Base-by-base conservation (phyloP, 2,113 vertebrate species). In the Tauraco erythrolophus region DNA sequence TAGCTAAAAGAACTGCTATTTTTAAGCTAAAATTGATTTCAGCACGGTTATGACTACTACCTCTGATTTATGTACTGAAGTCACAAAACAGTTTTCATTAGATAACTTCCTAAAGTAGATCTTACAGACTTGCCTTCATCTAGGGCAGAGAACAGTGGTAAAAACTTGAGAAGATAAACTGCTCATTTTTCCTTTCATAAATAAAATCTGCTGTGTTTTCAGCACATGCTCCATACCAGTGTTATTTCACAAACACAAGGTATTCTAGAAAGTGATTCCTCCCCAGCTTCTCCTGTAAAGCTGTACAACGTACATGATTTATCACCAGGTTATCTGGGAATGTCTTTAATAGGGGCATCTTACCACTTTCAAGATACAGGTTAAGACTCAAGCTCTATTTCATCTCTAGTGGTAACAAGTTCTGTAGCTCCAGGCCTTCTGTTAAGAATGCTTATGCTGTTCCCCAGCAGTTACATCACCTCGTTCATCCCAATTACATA, bases 401-500 rank as follows among this genome's bases (percentile, higher is more conserved):
- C 66, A 72, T 88, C 94, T 91, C 96, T 46, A 79, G 94, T 91
- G 89, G 86, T 89, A 97, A 94, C 92, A 96, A 94, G 96, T 92
- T 92, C 91, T 91, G 66, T 82, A 95, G 92, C 96, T 92, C 80
- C 84, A 94, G 95, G 89, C 89, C 81, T 89, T 77, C 81, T 87
- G 74, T 75, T 89, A 95, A 96, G 95, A 97, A 95, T 95, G 80
- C 69, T 41, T 25, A 58, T 72, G 94, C 89, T 97, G 86, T 95
- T 97, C 91, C 74, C 77, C 77, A 70, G 53, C 53, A 61, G 84
- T 95, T 97, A 97, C 93, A 89, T 96, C 97, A 97, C 72, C 45
- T 54, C 3, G 54, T 96, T 95, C 95, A 94, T 97, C 97, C 95
- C 92, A 85, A 83, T 92, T 96, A 91, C 84, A 84, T 23, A 30